These are phyloP conservation scores for Meiosimyza platycephala DNA, from an alignment of 2,888 invertebrate species.

Conservation along the genomic window DNA sequence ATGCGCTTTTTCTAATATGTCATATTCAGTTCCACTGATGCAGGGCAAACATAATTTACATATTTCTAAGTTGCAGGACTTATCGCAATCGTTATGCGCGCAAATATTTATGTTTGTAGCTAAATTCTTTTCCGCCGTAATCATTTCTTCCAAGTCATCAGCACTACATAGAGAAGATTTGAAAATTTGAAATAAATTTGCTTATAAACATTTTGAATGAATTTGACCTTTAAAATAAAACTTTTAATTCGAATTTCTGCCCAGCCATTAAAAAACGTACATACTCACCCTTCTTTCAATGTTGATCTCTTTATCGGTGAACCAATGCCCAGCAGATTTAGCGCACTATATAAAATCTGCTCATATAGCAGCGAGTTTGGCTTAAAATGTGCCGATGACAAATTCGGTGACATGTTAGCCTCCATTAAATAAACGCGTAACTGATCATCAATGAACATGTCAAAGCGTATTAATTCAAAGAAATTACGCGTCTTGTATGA, in stretches of 20 bases:
- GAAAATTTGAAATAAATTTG: constrained; percentile 15
- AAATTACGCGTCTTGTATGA: constrained; percentile 74
- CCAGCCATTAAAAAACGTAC: not conserved
- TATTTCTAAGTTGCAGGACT: constrained; percentile 74
- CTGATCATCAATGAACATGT: constrained; percentile 90
- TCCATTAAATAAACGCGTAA: constrained; percentile 90
- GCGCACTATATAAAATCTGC: constrained; percentile 87
- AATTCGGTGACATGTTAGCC: constrained; percentile 98
- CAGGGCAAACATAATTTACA: constrained; percentile 87
- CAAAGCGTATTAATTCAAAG: constrained; percentile 95
- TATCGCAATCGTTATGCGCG: constrained; percentile 69
- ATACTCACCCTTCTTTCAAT: constrained; percentile 64
- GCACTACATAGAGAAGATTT: constrained; percentile 62
- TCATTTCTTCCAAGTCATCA: constrained; percentile 71
- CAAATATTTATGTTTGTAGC: constrained; percentile 81
- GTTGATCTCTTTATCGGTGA: constrained; percentile 68
- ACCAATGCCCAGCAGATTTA: constrained; percentile 82
- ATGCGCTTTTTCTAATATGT: constrained; percentile 76
- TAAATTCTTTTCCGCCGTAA: constrained; percentile 82
- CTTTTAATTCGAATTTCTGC: not conserved
- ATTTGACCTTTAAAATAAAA: not conserved
- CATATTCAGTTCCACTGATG: constrained; percentile 71
- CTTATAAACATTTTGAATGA: not conserved
- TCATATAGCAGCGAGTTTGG: constrained; percentile 90
- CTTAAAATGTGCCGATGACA: constrained; percentile 93